phyloP scores from a whole-genome alignment of 2,113 vertebrate genomes.

The Dicrurus megarhynchus region DNA sequence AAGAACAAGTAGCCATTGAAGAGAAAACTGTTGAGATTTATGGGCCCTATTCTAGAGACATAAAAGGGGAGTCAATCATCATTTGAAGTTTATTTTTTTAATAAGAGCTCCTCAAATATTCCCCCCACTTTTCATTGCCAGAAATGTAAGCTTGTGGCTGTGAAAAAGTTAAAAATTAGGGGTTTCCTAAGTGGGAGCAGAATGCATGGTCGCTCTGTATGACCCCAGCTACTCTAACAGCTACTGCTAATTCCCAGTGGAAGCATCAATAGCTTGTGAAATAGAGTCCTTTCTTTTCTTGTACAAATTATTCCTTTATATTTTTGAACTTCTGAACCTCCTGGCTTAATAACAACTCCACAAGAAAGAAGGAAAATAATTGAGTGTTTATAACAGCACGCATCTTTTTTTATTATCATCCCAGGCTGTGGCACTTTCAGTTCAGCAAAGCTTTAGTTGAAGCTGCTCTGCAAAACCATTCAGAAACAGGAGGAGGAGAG shows the following conservation, averaged over 20 bases:
- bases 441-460: neutral
- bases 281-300: slow-evolving; percentile 69
- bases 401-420: slow-evolving; percentile 52
- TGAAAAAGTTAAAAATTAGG: slow-evolving; percentile 69
- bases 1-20: slow-evolving; percentile 66
- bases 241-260: slow-evolving; percentile 69
- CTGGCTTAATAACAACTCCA: slow-evolving; percentile 49
- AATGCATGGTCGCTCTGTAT: slow-evolving; percentile 53
- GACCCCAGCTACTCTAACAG: slow-evolving; percentile 59
- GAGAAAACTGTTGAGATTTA: slow-evolving; percentile 66
- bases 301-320: slow-evolving; percentile 71
- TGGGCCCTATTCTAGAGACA: slow-evolving; percentile 40
- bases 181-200: slow-evolving; percentile 64
- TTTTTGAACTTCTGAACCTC: slow-evolving; percentile 69
- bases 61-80: slow-evolving; percentile 63
- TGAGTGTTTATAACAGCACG: slow-evolving; percentile 45
- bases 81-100: slow-evolving; percentile 69
- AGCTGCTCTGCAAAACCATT: neutral
- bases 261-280: slow-evolving; percentile 64
- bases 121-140: slow-evolving; percentile 48
- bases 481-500: neutral
- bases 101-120: slow-evolving; percentile 61
- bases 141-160: slow-evolving; percentile 45
- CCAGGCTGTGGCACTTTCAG: neutral
- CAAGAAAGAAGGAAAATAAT: slow-evolving; percentile 45